Evolutionary conservation across 1,140 invertebrate species (phyloP), one percentile per base, ranked within the genome.

Genomic region (Thaumetopoea pityocampa): DNA sequence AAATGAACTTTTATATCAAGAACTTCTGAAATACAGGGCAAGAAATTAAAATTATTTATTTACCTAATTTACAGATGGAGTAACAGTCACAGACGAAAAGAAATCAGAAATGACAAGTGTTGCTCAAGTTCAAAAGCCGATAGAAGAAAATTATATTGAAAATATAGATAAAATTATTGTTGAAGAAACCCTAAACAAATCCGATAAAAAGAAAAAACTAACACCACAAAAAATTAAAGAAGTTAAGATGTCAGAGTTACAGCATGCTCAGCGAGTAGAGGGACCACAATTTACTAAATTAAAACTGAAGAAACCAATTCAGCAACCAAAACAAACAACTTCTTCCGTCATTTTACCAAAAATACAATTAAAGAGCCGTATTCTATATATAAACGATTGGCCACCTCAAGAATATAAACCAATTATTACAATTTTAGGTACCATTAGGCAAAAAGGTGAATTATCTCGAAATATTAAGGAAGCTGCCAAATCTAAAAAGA

Each of bases 401-500:
- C 90, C 90, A 10, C 85, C 90, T 41, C 51, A 77, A 48, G 62
- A 88, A 45, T 62, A 86, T 18, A 81, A 79, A 42, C 86, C 88
- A 1, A 37, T 69, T 8, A 77, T 90, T 8, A 85, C 78, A 7
- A 60, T 65, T 29, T 40, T 90, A 1, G 85, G 87, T 56, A 86
- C 88, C 55, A 86, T 88, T 57, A 76, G 80, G 44, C 82, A 92
- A 72, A 83, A 86, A 60, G 92, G 92, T 14, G 87, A 90, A 43
- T 50, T 93, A 9, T 92, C 90, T 0, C 84, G 92, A 74, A 93
- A 92, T 73, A 78, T 90, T 0, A 87, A 89, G 70, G 91, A 92
- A 80, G 90, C 91, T 1, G 59, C 88, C 22, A 88, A 89, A 72
- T 48, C 90, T 2, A 91, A 89, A 70, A 89, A 85, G 33, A 92